Evolutionary conservation across 2,797 vertebrate species (phyloP).

Genomic region (Percopsis omiscomaycus): DNA sequence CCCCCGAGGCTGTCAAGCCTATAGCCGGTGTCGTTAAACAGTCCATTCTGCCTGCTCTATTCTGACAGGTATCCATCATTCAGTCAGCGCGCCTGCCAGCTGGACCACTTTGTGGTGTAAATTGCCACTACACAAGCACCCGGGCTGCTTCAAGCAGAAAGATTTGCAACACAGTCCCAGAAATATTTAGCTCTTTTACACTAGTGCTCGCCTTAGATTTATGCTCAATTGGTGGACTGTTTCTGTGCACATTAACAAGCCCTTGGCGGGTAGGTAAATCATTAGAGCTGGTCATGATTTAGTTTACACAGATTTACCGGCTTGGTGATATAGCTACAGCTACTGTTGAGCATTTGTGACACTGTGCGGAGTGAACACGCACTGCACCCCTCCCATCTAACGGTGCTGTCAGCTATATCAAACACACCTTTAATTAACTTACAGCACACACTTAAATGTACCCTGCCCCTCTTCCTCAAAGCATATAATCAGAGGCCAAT

Average conservation of each 20-base stretch:
- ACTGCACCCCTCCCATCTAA: constrained; percentile 35
- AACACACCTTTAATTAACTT: constrained; percentile 66
- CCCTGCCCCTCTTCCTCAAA: constrained; percentile 34
- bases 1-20: background rate
- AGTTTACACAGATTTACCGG: constrained; percentile 69
- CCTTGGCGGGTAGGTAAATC: constrained; percentile 65
- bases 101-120: constrained; percentile 6
- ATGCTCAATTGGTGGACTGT: background rate
- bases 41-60: background rate
- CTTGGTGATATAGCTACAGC: constrained; percentile 15
- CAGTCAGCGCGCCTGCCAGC: constrained; percentile 1
- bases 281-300: constrained; percentile 61
- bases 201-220: background rate
- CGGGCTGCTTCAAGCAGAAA: background rate
- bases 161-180: background rate
- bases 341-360: constrained; percentile 15
- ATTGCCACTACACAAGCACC: background rate
- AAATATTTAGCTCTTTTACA: background rate
- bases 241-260: constrained; percentile 9
- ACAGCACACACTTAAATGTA: constrained; percentile 44
- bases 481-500: constrained; percentile 51
- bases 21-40: background rate
- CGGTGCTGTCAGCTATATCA: constrained; percentile 59
- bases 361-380: constrained; percentile 13
- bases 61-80: constrained; percentile 13